Conservation (phyloP, 2,113 vertebrate genomes). For the Actinemys pallida region DNA sequence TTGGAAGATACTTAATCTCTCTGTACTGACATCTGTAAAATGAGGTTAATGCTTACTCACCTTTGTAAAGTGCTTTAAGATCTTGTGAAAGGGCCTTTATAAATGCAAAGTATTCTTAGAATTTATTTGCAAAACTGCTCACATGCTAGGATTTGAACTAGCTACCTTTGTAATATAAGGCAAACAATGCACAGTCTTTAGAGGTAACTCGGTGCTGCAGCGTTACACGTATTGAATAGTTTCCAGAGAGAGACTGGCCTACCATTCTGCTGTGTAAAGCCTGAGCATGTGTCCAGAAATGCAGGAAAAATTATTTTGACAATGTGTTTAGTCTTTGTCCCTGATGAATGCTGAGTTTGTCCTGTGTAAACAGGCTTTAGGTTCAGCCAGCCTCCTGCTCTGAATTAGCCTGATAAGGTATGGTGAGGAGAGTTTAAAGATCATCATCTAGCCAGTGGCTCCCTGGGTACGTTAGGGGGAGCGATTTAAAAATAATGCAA, state of each 20-base stretch:
- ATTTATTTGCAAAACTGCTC: neutral
- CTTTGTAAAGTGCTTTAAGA: neutral
- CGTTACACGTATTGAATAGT: neutral
- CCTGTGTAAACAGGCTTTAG: constrained; percentile 44
- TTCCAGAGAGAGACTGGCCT: neutral
- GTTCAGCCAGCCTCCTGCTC: constrained; percentile 44
- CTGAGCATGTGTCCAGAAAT: neutral
- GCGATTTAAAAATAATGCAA: constrained; percentile 24
- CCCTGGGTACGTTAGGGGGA: constrained; percentile 14
- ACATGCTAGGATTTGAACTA: neutral
- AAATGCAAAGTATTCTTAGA: neutral
- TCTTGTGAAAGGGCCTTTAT: neutral
- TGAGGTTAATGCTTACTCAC: neutral
- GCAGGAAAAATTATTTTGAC: constrained; percentile 44
- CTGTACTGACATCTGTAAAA: neutral
- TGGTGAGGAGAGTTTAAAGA: constrained; percentile 26
- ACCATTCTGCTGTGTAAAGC: neutral
- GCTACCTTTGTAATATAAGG: neutral
- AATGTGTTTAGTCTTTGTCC: constrained; percentile 10
- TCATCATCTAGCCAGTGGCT: constrained; percentile 46
- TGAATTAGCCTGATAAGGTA: constrained; percentile 45
- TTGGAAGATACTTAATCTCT: neutral
- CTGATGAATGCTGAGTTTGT: constrained; percentile 42
- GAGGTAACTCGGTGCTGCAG: neutral
- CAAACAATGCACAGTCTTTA: constrained; percentile 4